Conservation (phyloP, 2,113 vertebrate genomes). For the Dermatemys mawii region DNA sequence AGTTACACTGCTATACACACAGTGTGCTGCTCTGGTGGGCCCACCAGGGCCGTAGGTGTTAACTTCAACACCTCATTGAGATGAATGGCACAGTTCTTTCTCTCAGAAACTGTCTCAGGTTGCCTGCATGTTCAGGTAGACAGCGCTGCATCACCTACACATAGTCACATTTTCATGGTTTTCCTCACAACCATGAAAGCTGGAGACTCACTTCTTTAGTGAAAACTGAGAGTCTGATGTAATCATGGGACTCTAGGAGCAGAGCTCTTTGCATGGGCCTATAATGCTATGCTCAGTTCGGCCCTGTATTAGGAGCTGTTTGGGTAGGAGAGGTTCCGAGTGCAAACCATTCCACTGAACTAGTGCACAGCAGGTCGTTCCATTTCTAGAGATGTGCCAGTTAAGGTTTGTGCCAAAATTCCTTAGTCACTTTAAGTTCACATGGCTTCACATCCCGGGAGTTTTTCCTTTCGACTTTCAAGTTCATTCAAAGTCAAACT, state of each 20-base stretch:
- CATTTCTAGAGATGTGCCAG: background rate
- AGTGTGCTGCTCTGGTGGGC: background rate
- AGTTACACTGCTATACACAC: background rate
- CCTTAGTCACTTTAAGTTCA: background rate
- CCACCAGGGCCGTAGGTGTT: background rate
- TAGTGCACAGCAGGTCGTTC: background rate
- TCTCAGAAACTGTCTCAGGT: background rate
- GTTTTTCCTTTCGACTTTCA: background rate
- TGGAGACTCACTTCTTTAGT: background rate
- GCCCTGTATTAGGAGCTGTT: background rate
- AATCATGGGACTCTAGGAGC: background rate
- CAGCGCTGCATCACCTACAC: background rate
- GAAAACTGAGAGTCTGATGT: background rate
- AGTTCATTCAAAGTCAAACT: background rate
- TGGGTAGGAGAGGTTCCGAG: background rate
- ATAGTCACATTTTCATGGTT: background rate
- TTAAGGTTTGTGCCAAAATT: background rate
- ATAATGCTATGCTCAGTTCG: background rate
- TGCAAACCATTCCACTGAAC: background rate
- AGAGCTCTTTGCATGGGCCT: background rate
- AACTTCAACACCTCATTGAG: background rate
- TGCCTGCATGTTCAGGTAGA: background rate
- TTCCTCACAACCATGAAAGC: background rate
- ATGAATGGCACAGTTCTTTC: background rate
- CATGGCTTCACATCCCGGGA: background rate